Percentiles rank a stretch among this genome's conserved stretches.
Conservation (phyloP, 2,888 invertebrate species). For the Andrena hattorfiana region DNA sequence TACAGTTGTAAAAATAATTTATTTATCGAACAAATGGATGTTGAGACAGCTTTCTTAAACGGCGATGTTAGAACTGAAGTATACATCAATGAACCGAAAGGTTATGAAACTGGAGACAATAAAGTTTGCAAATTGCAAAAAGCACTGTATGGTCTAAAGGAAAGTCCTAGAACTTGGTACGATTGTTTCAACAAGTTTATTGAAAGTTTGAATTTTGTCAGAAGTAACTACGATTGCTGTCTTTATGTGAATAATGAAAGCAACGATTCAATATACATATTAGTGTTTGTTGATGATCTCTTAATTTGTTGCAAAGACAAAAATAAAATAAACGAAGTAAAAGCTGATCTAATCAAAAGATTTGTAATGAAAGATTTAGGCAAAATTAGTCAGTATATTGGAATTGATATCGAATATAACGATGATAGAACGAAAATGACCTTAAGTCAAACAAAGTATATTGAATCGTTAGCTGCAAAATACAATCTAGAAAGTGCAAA, state of each 20-base stretch:
- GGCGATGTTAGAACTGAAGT: constrained; percentile 28
- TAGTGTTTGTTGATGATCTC: too few species aligned
- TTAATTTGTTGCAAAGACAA: too few species aligned
- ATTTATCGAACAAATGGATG: constrained; percentile 60
- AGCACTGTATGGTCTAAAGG: constrained; percentile 42
- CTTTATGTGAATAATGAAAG: too few species aligned
- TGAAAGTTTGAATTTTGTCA: too few species aligned
- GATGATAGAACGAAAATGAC: constrained; percentile 5
- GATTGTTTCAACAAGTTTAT: constrained; percentile 31
- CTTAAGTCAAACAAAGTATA: constrained; percentile 31
- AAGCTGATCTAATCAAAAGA: background rate
- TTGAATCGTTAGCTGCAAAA: constrained; percentile 32
- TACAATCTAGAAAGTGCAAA: constrained; percentile 15
- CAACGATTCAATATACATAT: too few species aligned
- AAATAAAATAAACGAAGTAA: constrained; percentile 19
- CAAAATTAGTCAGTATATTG: too few species aligned
- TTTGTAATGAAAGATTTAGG: constrained; percentile 14
- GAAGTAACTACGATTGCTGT: too few species aligned
- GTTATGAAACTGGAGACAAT: constrained; percentile 9
- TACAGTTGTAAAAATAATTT: constrained; percentile 51
- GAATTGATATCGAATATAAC: constrained; percentile 15
- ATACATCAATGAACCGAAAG: too few species aligned
- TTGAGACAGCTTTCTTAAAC: constrained; percentile 50
- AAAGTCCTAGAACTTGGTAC: constrained; percentile 46
- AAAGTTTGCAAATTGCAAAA: constrained; percentile 35